Evolutionary conservation across 2,113 vertebrate species (phyloP), one percentile per base, ranked within the genome.

Genomic region (Channa maculata): DNA sequence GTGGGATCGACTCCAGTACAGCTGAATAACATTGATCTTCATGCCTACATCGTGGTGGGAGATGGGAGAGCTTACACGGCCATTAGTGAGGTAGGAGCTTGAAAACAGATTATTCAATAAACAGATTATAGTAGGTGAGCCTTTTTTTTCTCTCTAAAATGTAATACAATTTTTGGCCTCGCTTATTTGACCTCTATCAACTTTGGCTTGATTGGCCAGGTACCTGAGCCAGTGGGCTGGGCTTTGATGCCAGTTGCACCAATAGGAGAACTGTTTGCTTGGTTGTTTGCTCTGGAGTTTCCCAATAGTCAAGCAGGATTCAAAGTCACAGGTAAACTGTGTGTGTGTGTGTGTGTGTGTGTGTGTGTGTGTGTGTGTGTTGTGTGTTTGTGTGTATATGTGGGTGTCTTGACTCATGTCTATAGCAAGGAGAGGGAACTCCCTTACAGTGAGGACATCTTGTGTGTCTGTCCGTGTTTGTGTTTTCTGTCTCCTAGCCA

Each of bases 271-370:
- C 92, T 99, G 6, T 98, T 98, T 2, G 96, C 97, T 0, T 99
- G 97, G 98, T 94, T 99, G 61, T 99, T 99, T 7, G 97, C 98
- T 59, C 89, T 98, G 82, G 96, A 98, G 89, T 95, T 96, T 53
- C 96, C 96, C 0, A 95, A 95, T 46, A 92, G 95, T 6, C 92
- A 96, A 90, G 97, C 96, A 0, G 98, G 98, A 71, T 99, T 99
- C 92, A 96, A 96, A 85, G 80, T 96, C 81, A 89, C 96, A 0
- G 96, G 97, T 98, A 89, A 94, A 93, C 2, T 5, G 5, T 48
- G 38, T 62, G 57, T 71, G 39, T 54, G 10, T 39, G 36, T 55
- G 12, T 59, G 65, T 59, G 49, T 66, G 68, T 79, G 53, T 44
- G 82, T 73, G 37, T 74, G 74, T 83, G 82, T 79, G 65, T 66